A percentile compares a stretch with the other conserved stretches of the same genome.
These are phyloP conservation scores for Dreissena rostriformis DNA, from an alignment of 1,140 invertebrate genomes.

Conservation along the genomic window DNA sequence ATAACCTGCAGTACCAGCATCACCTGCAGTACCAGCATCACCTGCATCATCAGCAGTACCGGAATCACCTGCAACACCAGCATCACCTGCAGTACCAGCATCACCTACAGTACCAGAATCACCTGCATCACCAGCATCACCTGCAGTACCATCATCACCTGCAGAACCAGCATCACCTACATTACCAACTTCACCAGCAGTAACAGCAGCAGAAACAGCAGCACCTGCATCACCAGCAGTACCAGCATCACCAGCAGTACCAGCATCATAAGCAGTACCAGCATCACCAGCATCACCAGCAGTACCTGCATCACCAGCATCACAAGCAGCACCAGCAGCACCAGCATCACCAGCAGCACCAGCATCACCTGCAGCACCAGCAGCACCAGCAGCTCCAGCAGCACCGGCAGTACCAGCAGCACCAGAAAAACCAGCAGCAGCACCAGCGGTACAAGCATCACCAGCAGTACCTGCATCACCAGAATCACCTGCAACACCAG, in stretches of 20 bases:
- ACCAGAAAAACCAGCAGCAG: constrained; percentile 34
- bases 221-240: no score
- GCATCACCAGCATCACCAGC: no score
- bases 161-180: no score
- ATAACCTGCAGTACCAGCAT: constrained; percentile 28
- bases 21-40: no score
- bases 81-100: background rate
- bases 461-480: no score
- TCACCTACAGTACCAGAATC: constrained; percentile 22
- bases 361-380: constrained; percentile 41
- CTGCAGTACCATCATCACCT: constrained; percentile 6
- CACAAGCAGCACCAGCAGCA: constrained; percentile 34
- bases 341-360: constrained; percentile 33
- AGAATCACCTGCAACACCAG: constrained; percentile 20
- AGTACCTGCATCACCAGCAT: constrained; percentile 28
- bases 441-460: no score
- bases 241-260: no score
- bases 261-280: no score
- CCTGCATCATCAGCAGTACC: no score
- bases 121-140: background rate
- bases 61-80: no score
- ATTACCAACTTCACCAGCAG: no score
- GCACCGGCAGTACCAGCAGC: constrained; percentile 38
- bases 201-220: no score
- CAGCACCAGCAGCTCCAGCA: constrained; percentile 29